A percentile compares a stretch with the other conserved stretches of the same genome.
phyloP scores from a whole-genome alignment of 2,888 invertebrate genomes.

The Limnephilus lunatus region DNA sequence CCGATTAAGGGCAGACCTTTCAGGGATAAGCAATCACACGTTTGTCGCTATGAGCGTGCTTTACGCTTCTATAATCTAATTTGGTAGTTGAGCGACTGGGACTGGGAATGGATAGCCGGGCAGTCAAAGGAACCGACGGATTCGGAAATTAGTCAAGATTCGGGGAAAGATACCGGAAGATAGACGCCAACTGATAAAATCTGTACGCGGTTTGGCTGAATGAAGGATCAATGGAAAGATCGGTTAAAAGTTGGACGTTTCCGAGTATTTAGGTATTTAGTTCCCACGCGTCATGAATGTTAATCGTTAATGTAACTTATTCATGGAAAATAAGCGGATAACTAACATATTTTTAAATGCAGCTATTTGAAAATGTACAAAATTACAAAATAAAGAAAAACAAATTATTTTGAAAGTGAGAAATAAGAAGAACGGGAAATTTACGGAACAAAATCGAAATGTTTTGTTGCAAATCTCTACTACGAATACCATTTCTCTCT shows the following conservation, averaged over 20 bases:
- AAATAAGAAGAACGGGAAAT: background rate
- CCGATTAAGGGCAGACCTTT: background rate
- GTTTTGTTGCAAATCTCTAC: no score
- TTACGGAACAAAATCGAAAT: background rate
- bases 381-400: background rate
- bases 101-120: background rate
- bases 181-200: background rate
- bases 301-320: background rate
- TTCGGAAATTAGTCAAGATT: slow-evolving; percentile 13
- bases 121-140: slow-evolving; percentile 7
- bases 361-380: background rate
- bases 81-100: slow-evolving; percentile 12
- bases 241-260: background rate
- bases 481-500: no score
- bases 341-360: background rate
- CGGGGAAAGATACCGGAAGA: background rate
- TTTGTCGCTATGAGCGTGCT: background rate
- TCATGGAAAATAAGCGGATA: background rate
- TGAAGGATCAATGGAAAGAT: background rate
- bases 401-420: background rate
- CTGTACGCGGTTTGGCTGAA: background rate
- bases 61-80: background rate
- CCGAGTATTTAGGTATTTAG: background rate
- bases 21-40: background rate
- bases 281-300: background rate